Percentiles rank a stretch among this genome's conserved stretches.
Evolutionary conservation across 1,140 invertebrate species (phyloP).

Genomic region (Thaumetopoea pityocampa): DNA sequence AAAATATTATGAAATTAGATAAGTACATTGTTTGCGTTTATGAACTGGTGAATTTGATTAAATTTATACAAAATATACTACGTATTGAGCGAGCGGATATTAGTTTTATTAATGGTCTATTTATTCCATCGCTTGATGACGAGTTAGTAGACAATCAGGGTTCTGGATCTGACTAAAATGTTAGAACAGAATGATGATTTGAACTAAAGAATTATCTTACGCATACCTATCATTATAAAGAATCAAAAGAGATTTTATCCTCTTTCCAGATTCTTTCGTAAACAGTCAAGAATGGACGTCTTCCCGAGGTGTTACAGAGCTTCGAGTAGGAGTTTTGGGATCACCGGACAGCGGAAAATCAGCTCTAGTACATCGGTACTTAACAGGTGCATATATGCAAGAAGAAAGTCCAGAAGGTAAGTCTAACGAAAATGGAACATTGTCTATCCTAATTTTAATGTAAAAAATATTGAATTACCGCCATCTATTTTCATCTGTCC

Average conservation of each 20-base stretch:
- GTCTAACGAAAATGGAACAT: neutral
- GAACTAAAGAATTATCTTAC: no score
- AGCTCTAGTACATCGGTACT: slow-evolving; percentile 96
- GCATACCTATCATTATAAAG: no score
- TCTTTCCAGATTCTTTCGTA: slow-evolving; percentile 98
- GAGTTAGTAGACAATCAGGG: no score
- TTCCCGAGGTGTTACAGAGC: slow-evolving; percentile 93
- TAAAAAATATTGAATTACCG: slow-evolving; percentile 8
- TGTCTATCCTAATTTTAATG: neutral
- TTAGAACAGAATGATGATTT: no score
- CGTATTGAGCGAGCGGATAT: no score
- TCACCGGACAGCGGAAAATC: slow-evolving; percentile 97
- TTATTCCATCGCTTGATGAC: no score
- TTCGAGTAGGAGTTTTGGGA: slow-evolving; percentile 96
- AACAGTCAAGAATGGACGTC: slow-evolving; percentile 99
- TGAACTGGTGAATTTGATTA: no score
- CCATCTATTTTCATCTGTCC: slow-evolving; percentile 23
- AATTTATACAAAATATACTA: no score
- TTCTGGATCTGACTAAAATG: no score
- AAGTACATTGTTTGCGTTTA: no score
- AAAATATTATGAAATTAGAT: no score
- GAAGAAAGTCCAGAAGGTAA: slow-evolving; percentile 96
- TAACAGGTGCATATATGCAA: slow-evolving; percentile 98
- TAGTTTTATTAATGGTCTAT: no score
- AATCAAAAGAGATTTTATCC: neutral